Evolutionary conservation across 64 coral and sea anemone genomes (phyloP).

Genomic region (Trachythela sp.): DNA sequence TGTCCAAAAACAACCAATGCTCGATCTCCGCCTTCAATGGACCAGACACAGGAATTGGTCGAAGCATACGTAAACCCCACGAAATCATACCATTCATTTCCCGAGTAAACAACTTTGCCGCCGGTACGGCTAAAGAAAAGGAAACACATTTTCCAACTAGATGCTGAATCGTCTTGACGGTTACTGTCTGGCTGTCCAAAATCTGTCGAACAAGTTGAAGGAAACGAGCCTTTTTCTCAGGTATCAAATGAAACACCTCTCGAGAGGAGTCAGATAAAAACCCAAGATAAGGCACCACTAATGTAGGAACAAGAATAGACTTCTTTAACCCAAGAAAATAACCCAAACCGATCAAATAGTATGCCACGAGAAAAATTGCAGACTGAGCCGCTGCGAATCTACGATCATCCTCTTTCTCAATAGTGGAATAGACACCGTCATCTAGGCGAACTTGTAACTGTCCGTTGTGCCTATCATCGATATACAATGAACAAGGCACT

Average conservation of each 20-base stretch:
- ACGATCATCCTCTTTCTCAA: not conserved
- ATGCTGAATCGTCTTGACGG: not conserved
- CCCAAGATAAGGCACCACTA: too few species aligned
- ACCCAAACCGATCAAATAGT: not conserved
- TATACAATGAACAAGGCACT: not conserved
- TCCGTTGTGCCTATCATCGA: not conserved
- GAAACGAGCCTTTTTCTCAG: not conserved
- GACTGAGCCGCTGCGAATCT: not conserved
- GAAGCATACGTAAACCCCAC: not conserved
- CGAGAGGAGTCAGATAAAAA: too few species aligned
- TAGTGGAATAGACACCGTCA: not conserved
- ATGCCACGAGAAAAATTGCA: not conserved
- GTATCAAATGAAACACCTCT: not conserved
- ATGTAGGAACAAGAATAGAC: too few species aligned
- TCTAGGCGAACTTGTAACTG: not conserved
- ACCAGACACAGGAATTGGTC: not conserved
- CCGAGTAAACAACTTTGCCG: slow-evolving; percentile 35
- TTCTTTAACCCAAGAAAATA: too few species aligned
- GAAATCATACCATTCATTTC: slow-evolving; percentile 31
- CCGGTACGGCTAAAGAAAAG: slow-evolving; percentile 30
- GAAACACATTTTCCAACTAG: not conserved
- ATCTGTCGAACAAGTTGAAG: not conserved
- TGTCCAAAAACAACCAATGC: slow-evolving; percentile 47
- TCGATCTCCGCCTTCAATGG: slow-evolving; percentile 18
- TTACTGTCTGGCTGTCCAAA: not conserved